Percentiles rank a stretch among this genome's conserved stretches.
Conservation (phyloP, 2,888 invertebrate genomes). For the Coronaproctus castanopsis region DNA sequence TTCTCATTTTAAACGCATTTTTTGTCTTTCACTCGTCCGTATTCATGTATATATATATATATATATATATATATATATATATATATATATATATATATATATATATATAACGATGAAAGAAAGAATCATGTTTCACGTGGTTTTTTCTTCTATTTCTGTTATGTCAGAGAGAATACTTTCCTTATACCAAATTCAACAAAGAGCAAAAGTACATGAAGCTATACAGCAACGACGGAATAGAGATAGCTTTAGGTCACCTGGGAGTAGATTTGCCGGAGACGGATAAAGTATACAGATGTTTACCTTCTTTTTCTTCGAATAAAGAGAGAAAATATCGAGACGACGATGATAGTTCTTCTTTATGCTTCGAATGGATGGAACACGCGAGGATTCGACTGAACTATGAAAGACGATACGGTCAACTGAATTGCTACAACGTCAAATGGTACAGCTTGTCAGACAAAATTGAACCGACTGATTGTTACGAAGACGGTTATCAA, state of each 20-base stretch:
- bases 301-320: slow-evolving; percentile 27
- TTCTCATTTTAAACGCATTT: too few species aligned
- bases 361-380: slow-evolving; percentile 67
- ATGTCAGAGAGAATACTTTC: slow-evolving; percentile 50
- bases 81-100: background rate
- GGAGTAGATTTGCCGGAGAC: slow-evolving; percentile 29
- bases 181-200: slow-evolving; percentile 59
- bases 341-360: slow-evolving; percentile 38
- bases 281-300: slow-evolving; percentile 50
- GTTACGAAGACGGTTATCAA: slow-evolving; percentile 38
- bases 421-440: slow-evolving; percentile 48
- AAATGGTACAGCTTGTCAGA: slow-evolving; percentile 53
- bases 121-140: background rate
- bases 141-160: background rate
- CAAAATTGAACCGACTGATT: slow-evolving; percentile 54
- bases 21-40: too few species aligned
- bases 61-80: background rate
- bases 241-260: slow-evolving; percentile 22
- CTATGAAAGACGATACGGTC: slow-evolving; percentile 27
- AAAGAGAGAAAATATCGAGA: too few species aligned
- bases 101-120: background rate
- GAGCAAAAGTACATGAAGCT: slow-evolving; percentile 51
- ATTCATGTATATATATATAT: too few species aligned
- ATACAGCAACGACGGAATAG: slow-evolving; percentile 41
- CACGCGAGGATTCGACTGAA: slow-evolving; percentile 49